Evolutionary conservation across 1,140 invertebrate species (phyloP), one percentile per base, ranked within the genome.

Genomic region (Chironomus striatipennis): DNA sequence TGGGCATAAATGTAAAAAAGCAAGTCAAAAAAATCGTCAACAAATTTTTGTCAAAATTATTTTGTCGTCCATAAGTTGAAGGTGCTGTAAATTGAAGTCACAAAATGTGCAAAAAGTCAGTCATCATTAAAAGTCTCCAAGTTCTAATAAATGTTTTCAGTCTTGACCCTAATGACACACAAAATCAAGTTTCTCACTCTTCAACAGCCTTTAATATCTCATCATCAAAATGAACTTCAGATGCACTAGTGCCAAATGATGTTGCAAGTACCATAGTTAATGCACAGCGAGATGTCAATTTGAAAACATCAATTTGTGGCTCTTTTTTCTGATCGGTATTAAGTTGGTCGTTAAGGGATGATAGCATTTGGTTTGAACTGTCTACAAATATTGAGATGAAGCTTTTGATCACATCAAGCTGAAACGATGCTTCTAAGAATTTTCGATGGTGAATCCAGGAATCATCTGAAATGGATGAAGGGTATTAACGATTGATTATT

Each of bases 181-280:
- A 34, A 34, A 34, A 12, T 57, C 47, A n/a, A 57, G 47, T 57
- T 12, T 18, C 65, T 70, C 20, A 70, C 65, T 70, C 65, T 70
- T 70, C 65, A 21, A 70, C 65, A 70, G 65, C 65, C 20, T 70
- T 70, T 17, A 70, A 70, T 18, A 70, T 70, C 18, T 70, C 65
- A 70, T 70, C 65, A 70, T 70, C 65, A 70, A 70, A 70, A 21
- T 70, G 65, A 9, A 70, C 65, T 20, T 70, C 65, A 10, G 65
- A 18, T 20, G 65, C 65, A 18, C 18, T 70, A 0, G 18, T 18
- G 7, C 65, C 65, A 70, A 70, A 70, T 70, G 65, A 70, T 4
- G 65, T 20, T 18, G 65, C 65, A 70, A 70, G 65, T 10, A 70
- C 65, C 65, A 70, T 70, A 9, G 65, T 70, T 7, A 70, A 20